Evolutionary conservation across 2,113 vertebrate genomes (phyloP).

Genomic region (Heterotis niloticus): DNA sequence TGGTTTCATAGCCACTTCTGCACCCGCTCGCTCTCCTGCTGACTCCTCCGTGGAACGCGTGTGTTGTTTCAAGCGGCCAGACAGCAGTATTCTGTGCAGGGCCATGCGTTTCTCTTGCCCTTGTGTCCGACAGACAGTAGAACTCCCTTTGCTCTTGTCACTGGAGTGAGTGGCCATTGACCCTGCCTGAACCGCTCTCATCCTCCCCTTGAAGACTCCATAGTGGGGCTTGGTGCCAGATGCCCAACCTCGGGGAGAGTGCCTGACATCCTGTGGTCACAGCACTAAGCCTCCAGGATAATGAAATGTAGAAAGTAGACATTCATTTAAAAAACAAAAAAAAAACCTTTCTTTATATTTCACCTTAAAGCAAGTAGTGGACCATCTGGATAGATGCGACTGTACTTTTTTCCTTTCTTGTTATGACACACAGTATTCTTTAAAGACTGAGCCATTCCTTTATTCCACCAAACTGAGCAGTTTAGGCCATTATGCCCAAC

Average conservation of each 20-base stretch:
- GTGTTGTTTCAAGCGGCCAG: neutral
- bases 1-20: no score
- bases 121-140: slow-evolving; percentile 32
- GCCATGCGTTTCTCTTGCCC: slow-evolving; percentile 16
- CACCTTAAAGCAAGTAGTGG: slow-evolving; percentile 9
- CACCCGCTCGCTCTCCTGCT: no score
- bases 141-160: slow-evolving; percentile 49
- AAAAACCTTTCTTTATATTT: slow-evolving; percentile 18
- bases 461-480: neutral
- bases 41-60: neutral
- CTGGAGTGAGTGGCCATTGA: slow-evolving; percentile 58
- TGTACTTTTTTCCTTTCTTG: no score
- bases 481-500: neutral
- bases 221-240: slow-evolving; percentile 37
- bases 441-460: no score
- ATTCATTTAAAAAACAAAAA: neutral
- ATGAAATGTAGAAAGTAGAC: slow-evolving; percentile 6
- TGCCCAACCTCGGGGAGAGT: slow-evolving; percentile 40
- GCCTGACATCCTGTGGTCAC: slow-evolving; percentile 33
- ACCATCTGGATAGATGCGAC: neutral
- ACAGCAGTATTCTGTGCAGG: neutral
- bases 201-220: slow-evolving; percentile 56
- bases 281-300: slow-evolving; percentile 20
- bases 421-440: no score
- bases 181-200: slow-evolving; percentile 57